Percentiles rank a stretch among this genome's conserved stretches.
Evolutionary conservation across 2,113 vertebrate species (phyloP).

Genomic region (Cryptomyrus ogoouensis): DNA sequence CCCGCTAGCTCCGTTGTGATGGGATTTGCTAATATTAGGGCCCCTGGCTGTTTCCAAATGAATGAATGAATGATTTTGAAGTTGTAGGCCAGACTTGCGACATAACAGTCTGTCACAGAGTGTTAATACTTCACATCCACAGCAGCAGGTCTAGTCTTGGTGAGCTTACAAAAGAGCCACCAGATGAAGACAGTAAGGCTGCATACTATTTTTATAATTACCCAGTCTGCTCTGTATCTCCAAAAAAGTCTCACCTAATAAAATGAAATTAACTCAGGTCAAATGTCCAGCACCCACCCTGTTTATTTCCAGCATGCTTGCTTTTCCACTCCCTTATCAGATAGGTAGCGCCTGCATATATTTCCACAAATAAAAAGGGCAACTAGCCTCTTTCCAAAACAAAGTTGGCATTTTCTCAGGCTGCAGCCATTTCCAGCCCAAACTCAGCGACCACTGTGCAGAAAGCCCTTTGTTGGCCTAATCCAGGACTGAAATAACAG

Average conservation of each 20-base stretch:
- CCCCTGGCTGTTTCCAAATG: background rate
- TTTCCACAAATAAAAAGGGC: conserved; percentile 22
- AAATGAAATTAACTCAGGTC: background rate
- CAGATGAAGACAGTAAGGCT: background rate
- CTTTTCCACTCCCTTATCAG: background rate
- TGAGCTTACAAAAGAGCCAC: background rate
- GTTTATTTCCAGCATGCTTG: background rate
- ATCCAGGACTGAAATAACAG: background rate
- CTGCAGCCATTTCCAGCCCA: conserved; percentile 17
- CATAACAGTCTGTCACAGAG: background rate
- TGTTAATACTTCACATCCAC: background rate
- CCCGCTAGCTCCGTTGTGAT: background rate
- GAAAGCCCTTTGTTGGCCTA: background rate
- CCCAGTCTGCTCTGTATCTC: background rate
- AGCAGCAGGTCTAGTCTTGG: background rate
- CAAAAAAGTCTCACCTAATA: background rate
- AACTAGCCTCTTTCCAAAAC: conserved; percentile 37
- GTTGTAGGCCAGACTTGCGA: background rate
- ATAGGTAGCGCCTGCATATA: background rate
- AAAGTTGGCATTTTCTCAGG: conserved; percentile 28
- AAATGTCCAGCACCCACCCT: background rate
- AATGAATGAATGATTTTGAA: background rate
- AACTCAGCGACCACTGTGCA: background rate
- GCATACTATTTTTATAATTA: background rate
- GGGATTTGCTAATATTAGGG: background rate